A percentile compares a stretch with the other conserved stretches of the same genome.
phyloP scores from a whole-genome alignment of 2,797 vertebrate species.

The Sciurus vulgaris region DNA sequence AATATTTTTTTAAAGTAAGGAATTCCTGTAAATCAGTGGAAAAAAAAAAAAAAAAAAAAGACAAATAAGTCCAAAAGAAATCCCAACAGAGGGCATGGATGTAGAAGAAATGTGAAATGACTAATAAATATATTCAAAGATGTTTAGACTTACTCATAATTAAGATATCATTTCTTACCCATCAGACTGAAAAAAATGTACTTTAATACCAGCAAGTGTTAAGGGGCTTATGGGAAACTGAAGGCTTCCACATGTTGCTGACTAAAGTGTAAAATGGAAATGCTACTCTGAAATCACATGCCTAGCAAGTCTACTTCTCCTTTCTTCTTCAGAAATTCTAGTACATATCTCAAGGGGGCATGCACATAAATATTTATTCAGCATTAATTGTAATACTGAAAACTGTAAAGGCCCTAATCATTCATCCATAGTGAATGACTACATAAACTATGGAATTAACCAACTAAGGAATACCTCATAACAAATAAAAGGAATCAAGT shows the following conservation, averaged over 20 bases:
- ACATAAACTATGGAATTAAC: conserved; percentile 40
- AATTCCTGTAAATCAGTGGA: conserved; percentile 15
- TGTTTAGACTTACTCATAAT: conserved; percentile 22
- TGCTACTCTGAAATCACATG: conserved; percentile 38
- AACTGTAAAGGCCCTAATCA: conserved; percentile 11
- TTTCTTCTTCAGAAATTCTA: not conserved
- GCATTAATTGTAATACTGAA: conserved; percentile 21
- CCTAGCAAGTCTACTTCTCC: not conserved
- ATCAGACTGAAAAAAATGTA: conserved; percentile 40
- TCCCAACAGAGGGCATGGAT: not conserved
- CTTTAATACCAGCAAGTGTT: conserved; percentile 38
- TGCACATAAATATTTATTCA: not conserved
- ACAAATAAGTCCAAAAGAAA: conserved; percentile 45
- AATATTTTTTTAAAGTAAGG: not conserved
- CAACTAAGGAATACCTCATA: not conserved
- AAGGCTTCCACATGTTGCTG: not conserved
- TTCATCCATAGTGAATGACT: not conserved
- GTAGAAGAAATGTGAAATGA: not conserved
- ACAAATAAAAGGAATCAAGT: conserved; percentile 34
- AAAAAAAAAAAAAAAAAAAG: conserved; percentile 32
- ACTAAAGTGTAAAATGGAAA: conserved; percentile 16
- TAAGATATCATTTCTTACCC: conserved; percentile 46
- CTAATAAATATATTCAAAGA: conserved; percentile 33
- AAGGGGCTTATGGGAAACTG: not conserved
- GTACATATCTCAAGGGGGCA: not conserved